Base-by-base conservation (phyloP, 2,113 vertebrate genomes). In the Jacana jacana region DNA sequence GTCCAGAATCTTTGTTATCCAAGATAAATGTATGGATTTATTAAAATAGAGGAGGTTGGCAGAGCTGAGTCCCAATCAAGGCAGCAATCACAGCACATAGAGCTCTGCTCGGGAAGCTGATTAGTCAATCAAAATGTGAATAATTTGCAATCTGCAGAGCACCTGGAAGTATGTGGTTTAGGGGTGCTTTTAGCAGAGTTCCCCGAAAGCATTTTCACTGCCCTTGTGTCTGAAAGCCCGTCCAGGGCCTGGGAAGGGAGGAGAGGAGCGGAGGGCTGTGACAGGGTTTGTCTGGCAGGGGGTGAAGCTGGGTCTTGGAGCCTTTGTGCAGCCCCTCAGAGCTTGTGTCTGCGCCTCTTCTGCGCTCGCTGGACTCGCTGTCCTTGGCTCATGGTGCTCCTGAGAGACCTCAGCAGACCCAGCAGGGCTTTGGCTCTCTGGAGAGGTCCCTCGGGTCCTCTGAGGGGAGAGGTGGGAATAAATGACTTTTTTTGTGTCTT, bases 41-140 rank as follows among this genome's bases (percentile, higher is more conserved):
- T 42, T 93, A 33, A 87, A 96, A 86, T 7, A 42, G 27, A 60
- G 75, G 37, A 64, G 44, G 30, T 5, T 88, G 76, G 25, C 35
- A 63, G 71, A 92, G 42, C 54, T 83, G 81, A 91, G 85, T 88
- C 83, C 55, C 55, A 90, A 78, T 90, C 79, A 88, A 81, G 76
- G 31, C 11, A 23, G 40, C 58, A 88, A 93, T 83, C 11, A 13
- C 31, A 30, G 46, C 27, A 35, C 58, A 70, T 6, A 79, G 58
- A 79, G 22, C 17, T 88, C 44, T 77, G 44, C 65, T 79, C 57
- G 80, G 54, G 87, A 91, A 82, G 58, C 9, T 91, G 84, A 93
- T 95, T 94, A 91, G 79, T 86, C 79, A 90, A 92, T 72, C 71
- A 94, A 89, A 85, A 93, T 54, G 78, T 54, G 90, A 80, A 57